These are phyloP conservation scores for Varecia variegata DNA, from an alignment of 2,797 vertebrate genomes.

Conservation along the genomic window DNA sequence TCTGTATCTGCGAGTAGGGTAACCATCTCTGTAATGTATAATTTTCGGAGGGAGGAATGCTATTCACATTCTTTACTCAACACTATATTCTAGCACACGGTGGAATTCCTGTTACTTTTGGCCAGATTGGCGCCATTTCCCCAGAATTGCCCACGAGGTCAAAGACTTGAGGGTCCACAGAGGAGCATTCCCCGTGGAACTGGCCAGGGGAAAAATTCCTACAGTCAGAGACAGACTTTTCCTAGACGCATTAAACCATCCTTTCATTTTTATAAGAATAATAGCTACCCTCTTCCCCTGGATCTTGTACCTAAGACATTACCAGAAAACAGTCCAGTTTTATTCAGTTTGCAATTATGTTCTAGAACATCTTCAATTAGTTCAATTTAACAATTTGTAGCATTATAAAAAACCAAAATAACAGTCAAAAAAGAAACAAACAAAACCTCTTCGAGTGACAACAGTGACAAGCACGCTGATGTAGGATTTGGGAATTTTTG, in stretches of 20 bases:
- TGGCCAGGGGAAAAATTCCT: neutral
- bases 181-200: neutral
- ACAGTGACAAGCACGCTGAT: rapidly evolving
- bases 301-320: neutral
- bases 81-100: rapidly evolving
- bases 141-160: neutral
- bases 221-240: neutral
- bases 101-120: neutral
- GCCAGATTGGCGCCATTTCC: neutral
- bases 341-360: neutral
- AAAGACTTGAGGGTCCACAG: neutral
- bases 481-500: rapidly evolving
- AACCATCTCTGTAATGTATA: neutral
- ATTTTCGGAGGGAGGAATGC: neutral
- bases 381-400: neutral
- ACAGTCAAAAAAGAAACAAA: neutral
- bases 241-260: neutral
- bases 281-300: neutral
- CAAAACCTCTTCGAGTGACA: neutral
- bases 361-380: neutral
- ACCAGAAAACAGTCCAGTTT: neutral
- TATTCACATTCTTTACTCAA: neutral
- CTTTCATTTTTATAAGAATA: neutral
- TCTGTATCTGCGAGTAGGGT: neutral
- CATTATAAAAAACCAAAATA: neutral